These are phyloP conservation scores for Engraulis encrasicolus DNA, from an alignment of 2,113 vertebrate species.

Conservation along the genomic window DNA sequence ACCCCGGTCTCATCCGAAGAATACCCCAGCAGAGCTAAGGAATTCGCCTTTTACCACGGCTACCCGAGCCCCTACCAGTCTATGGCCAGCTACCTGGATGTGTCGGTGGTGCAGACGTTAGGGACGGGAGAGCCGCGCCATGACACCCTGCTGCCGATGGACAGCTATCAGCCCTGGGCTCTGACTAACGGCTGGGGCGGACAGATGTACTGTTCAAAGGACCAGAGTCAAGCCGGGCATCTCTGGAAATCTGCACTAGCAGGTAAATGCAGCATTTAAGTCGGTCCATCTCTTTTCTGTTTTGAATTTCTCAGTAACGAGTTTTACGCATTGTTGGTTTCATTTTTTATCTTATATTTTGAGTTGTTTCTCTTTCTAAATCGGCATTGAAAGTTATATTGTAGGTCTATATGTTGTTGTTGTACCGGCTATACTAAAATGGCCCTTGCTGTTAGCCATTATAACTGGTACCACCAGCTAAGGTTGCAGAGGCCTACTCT, in stretches of 20 bases:
- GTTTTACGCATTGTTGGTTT: not conserved
- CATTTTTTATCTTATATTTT: too few species aligned
- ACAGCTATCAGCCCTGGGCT: slow-evolving; percentile 91
- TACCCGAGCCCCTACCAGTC: slow-evolving; percentile 89
- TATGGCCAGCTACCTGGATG: slow-evolving; percentile 90
- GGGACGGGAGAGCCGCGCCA: slow-evolving; percentile 82
- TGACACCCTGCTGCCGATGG: slow-evolving; percentile 87
- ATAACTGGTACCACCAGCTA: not conserved
- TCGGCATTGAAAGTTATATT: not conserved
- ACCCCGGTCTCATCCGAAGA: slow-evolving; percentile 79
- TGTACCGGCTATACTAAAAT: not conserved
- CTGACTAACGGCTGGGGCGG: slow-evolving; percentile 86
- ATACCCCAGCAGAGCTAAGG: slow-evolving; percentile 85
- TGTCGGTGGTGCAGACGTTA: slow-evolving; percentile 88
- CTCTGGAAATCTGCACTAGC: slow-evolving; percentile 90
- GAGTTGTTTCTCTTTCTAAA: not conserved
- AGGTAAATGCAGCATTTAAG: slow-evolving; percentile 66
- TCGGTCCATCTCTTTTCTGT: not conserved
- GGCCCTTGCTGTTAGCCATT: not conserved
- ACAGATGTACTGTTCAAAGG: slow-evolving; percentile 92
- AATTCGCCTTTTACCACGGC: slow-evolving; percentile 91
- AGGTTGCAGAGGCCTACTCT: not conserved
- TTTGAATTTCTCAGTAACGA: not conserved
- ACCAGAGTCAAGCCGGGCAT: slow-evolving; percentile 84
- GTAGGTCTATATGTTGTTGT: not conserved